Evolutionary conservation across 2,888 invertebrate genomes (phyloP).

Genomic region (Kuschelorhynchus macadamiae): DNA sequence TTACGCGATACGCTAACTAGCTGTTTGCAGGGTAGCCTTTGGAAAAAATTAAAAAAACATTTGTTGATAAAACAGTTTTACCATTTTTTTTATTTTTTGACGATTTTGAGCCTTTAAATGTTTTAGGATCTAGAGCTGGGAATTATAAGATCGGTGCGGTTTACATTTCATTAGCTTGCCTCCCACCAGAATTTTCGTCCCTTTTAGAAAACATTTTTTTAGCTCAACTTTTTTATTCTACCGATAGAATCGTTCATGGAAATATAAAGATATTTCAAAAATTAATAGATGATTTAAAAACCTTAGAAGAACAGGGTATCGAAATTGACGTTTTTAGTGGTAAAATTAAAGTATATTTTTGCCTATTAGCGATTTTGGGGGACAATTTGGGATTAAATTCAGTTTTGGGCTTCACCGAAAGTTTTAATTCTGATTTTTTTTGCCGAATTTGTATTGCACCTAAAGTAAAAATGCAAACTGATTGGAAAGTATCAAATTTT

Average conservation of each 20-base stretch:
- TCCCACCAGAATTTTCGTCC: conserved; percentile 28
- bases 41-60: conserved; percentile 1
- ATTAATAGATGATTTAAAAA: conserved; percentile 25
- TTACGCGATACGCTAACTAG: neutral
- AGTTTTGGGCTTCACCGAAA: conserved; percentile 15
- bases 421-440: conserved; percentile 21
- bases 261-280: conserved; percentile 18
- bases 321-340: neutral
- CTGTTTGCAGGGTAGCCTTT: conserved; percentile 9
- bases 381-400: conserved; percentile 34
- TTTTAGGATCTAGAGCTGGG: conserved; percentile 32
- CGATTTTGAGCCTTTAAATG: conserved; percentile 31
- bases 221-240: conserved; percentile 18
- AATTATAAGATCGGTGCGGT: conserved; percentile 35
- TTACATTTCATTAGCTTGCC: conserved; percentile 32
- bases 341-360: conserved; percentile 18
- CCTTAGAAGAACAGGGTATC: conserved; percentile 33
- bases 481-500: conserved; percentile 5
- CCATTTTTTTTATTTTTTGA: conserved; percentile 26
- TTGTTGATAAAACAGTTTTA: conserved; percentile 17
- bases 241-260: conserved; percentile 10
- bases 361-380: conserved; percentile 19
- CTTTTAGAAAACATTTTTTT: conserved; percentile 35
- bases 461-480: neutral
- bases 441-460: conserved; percentile 9